Conservation (phyloP, 64 coral and sea anemone species). For the Montipora efflorescens region DNA sequence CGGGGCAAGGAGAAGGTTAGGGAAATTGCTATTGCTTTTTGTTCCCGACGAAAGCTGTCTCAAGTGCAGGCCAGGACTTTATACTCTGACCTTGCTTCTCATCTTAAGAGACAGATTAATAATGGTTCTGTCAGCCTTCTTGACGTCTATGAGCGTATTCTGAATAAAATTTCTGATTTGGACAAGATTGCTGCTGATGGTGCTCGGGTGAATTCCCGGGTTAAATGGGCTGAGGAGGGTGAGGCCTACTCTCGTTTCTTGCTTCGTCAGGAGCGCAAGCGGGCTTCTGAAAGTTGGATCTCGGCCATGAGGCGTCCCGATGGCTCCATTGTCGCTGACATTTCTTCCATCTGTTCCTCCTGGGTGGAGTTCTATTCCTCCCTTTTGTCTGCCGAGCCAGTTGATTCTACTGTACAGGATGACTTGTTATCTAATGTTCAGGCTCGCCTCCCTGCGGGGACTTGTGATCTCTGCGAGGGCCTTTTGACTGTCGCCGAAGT, state of each 20-base stretch:
- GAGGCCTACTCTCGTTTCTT: conserved; percentile 22
- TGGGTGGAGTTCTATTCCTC: neutral
- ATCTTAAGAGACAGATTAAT: neutral
- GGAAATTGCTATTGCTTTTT: neutral
- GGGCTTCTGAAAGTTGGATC: neutral
- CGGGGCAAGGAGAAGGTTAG: neutral
- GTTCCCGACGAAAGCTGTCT: neutral
- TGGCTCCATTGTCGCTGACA: neutral
- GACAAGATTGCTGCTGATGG: neutral
- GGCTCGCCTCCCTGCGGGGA: neutral
- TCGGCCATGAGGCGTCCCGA: neutral
- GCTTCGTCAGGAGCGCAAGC: neutral
- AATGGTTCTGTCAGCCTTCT: neutral
- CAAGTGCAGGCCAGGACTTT: neutral
- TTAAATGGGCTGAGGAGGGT: conserved; percentile 47
- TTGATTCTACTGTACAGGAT: neutral
- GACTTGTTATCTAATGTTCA: neutral
- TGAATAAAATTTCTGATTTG: neutral
- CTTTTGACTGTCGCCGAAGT: neutral
- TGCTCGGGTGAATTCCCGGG: neutral
- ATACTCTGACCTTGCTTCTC: neutral
- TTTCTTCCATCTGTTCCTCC: neutral
- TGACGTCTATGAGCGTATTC: neutral
- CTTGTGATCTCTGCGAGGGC: neutral
- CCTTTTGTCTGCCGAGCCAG: neutral